Conservation (phyloP, 92 coral and sea anemone genomes). For the Porites cylindrica region DNA sequence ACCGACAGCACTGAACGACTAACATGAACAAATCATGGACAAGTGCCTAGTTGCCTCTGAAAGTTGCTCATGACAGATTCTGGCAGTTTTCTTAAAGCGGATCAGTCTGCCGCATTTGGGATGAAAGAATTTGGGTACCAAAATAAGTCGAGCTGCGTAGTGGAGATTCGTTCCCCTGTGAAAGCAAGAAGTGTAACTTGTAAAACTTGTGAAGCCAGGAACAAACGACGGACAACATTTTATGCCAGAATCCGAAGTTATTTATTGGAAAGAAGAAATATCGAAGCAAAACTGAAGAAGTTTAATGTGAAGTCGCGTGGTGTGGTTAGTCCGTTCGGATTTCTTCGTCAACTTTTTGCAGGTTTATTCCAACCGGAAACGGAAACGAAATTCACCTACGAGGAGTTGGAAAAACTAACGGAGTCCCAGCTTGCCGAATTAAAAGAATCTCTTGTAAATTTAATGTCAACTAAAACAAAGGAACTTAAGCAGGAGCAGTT, state of each 20-base stretch:
- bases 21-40: neutral
- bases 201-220: conserved; percentile 21
- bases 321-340: conserved; percentile 7
- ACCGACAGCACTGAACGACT: too few relatives aligned
- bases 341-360: conserved; percentile 34
- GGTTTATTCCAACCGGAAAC: conserved; percentile 24
- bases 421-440: conserved; percentile 24
- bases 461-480: conserved; percentile 8
- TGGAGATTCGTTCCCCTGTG: conserved; percentile 26
- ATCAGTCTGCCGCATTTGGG: conserved; percentile 8
- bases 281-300: conserved; percentile 36
- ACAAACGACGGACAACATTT: neutral
- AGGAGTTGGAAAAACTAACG: conserved; percentile 33
- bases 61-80: neutral
- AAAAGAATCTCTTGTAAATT: conserved; percentile 10
- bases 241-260: conserved; percentile 17
- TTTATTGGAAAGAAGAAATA: conserved; percentile 15
- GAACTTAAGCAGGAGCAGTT: conserved; percentile 30
- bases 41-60: neutral
- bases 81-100: neutral
- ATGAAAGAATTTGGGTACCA: neutral
- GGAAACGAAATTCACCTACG: conserved; percentile 21
- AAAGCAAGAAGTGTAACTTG: conserved; percentile 24
- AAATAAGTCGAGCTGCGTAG: neutral
- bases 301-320: conserved; percentile 33